Base-by-base conservation (phyloP, 2,113 vertebrate species). In the Petroica traversi region DNA sequence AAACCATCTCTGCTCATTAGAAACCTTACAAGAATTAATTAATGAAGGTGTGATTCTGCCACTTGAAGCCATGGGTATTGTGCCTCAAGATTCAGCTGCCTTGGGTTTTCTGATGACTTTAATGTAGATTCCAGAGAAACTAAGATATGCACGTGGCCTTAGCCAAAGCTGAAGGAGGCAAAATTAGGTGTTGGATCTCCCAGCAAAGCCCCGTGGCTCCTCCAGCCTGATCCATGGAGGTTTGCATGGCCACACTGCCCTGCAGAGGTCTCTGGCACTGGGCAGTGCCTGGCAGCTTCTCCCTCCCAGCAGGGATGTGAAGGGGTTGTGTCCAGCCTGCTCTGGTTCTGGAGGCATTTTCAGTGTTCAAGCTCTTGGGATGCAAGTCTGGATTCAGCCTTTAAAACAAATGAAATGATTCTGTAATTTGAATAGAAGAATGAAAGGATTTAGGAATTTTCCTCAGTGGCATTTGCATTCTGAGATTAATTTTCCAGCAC, bases 1-100 rank as follows among this genome's bases (percentile, higher is more conserved):
- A 96, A 95, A 95, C 92, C 20, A 86, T 81, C 73, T 89, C 85
- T 95, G 84, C 77, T 95, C 75, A 84, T 90, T 94, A 94, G 87
- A 67, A 96, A 80, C 57, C 59, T 84, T 71, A 55, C 40, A 87
- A 83, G 67, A 78, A 93, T 92, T 92, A 90, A 95, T 93, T 93
- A 92, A 67, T 34, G 29, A 52, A 51, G n/a, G 43, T 83, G 55
- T 86, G 90, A 88, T 75, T 71, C 63, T 95, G 61, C 40, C 34
- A 19, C 45, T 59, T 0, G 2, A 34, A 92, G 40, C 43, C 19
- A 8, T 5, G 41, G 43, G 7, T 49, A 41, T 58, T 77, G 62
- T 73, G 59, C 63, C 55, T 89, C 54, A 76, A 68, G 9, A 36
- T 51, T 64, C 58, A 55, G 16, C 29, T 95, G 0, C 5, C 46